A percentile compares a stretch with the other conserved stretches of the same genome.
These are phyloP conservation scores for Pandemis heparana DNA, from an alignment of 2,888 invertebrate species.

Conservation along the genomic window DNA sequence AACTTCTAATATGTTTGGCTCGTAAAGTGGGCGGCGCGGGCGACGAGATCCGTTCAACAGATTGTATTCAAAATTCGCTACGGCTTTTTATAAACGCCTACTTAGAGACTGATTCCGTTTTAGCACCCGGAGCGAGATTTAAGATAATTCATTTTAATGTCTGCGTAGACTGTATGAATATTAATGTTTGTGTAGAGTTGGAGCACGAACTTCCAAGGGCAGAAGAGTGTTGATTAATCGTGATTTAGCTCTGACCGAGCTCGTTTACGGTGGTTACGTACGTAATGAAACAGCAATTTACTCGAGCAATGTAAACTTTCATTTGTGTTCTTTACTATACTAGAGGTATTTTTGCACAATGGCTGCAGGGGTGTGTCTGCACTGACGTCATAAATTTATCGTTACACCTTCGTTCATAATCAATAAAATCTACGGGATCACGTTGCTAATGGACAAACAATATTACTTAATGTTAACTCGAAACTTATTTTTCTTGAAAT, in stretches of 20 bases:
- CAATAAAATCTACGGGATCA: neutral
- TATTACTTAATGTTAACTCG: neutral
- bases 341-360: neutral
- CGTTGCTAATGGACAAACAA: neutral
- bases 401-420: neutral
- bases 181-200: slow-evolving; percentile 56
- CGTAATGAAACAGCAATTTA: slow-evolving; percentile 54
- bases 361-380: slow-evolving; percentile 9
- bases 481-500: neutral
- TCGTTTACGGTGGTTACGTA: slow-evolving; percentile 45
- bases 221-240: slow-evolving; percentile 67
- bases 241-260: slow-evolving; percentile 55
- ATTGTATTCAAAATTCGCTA: slow-evolving; percentile 48
- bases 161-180: slow-evolving; percentile 43
- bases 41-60: slow-evolving; percentile 45
- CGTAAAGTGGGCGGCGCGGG: slow-evolving; percentile 41
- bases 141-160: slow-evolving; percentile 50
- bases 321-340: slow-evolving; percentile 4
- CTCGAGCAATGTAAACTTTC: slow-evolving; percentile 44
- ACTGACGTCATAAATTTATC: neutral
- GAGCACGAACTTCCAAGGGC: slow-evolving; percentile 66
- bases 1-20: slow-evolving; percentile 40
- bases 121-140: slow-evolving; percentile 50
- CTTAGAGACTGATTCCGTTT: slow-evolving; percentile 36
- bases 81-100: slow-evolving; percentile 43